A percentile compares a stretch with the other conserved stretches of the same genome.
Conservation (phyloP, 2,113 vertebrate species). For the Bucco capensis region DNA sequence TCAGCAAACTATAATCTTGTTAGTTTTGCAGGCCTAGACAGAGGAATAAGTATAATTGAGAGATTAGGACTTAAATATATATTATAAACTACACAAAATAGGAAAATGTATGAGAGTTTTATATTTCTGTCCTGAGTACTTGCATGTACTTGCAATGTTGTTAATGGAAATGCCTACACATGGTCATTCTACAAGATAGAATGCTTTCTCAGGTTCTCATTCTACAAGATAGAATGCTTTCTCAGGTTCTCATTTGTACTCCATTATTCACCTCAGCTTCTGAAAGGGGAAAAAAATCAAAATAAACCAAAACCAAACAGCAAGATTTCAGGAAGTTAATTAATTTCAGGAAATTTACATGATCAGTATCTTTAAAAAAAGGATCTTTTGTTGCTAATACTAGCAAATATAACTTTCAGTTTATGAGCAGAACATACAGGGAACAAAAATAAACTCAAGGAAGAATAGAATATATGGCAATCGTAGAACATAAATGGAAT, state of each 20-base stretch:
- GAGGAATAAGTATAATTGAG: background rate
- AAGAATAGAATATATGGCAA: background rate
- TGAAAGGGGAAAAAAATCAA: background rate
- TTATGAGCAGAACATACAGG: background rate
- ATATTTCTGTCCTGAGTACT: background rate
- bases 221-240: no score
- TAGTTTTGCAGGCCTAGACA: background rate
- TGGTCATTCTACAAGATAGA: background rate
- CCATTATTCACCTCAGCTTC: background rate
- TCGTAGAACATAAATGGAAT: background rate
- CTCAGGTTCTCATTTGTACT: background rate
- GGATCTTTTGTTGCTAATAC: background rate
- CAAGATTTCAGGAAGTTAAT: no score
- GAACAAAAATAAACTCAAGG: background rate
- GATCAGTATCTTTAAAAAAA: background rate
- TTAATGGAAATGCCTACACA: background rate
- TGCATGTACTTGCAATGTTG: background rate
- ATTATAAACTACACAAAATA: background rate
- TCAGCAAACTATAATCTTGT: background rate
- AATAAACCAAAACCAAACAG: no score
- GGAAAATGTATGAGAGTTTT: background rate
- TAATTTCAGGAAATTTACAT: background rate
- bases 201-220: no score
- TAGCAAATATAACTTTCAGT: background rate
- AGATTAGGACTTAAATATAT: background rate